Conservation (phyloP, 2,888 invertebrate species). For the Nephrotoma appendiculata region DNA sequence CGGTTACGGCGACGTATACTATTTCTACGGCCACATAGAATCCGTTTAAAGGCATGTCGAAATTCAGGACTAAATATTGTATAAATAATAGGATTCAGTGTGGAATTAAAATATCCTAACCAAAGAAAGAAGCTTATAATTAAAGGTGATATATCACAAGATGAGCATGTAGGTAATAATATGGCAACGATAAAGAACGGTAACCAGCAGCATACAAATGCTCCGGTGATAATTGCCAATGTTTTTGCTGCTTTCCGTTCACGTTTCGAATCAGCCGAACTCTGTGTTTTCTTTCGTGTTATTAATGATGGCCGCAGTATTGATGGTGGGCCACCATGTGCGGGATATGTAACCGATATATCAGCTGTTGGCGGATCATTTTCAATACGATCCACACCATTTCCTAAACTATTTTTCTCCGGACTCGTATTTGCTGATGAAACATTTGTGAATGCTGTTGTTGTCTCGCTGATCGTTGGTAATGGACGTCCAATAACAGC, state of each 20-base stretch:
- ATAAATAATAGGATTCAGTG: slow-evolving; percentile 82
- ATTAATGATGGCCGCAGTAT: slow-evolving; percentile 13
- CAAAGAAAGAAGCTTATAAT: slow-evolving; percentile 67
- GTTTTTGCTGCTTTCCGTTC: slow-evolving; percentile 83
- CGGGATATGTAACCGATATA: slow-evolving; percentile 26
- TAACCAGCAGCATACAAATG: slow-evolving; percentile 87
- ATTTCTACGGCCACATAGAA: slow-evolving; percentile 47
- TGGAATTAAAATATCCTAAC: slow-evolving; percentile 86
- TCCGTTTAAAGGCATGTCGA: slow-evolving; percentile 75
- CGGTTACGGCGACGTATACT: slow-evolving; percentile 9
- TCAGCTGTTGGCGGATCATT: slow-evolving; percentile 44
- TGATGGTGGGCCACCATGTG: slow-evolving; percentile 19
- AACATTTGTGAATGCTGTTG: slow-evolving; percentile 58
- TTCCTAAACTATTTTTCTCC: slow-evolving; percentile 56
- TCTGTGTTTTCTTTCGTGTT: slow-evolving; percentile 27
- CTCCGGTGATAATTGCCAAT: slow-evolving; percentile 81
- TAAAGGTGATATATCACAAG: slow-evolving; percentile 55
- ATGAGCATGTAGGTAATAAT: slow-evolving; percentile 65
- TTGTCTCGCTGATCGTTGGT: slow-evolving; percentile 54
- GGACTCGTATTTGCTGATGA: slow-evolving; percentile 63
- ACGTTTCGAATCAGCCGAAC: slow-evolving; percentile 44
- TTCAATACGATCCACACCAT: slow-evolving; percentile 37
- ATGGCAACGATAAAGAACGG: slow-evolving; percentile 87
- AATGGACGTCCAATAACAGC: slow-evolving; percentile 53
- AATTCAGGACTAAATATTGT: slow-evolving; percentile 92